Base-by-base conservation (phyloP, 92 coral and sea anemone genomes). In the Siderastrea radians region DNA sequence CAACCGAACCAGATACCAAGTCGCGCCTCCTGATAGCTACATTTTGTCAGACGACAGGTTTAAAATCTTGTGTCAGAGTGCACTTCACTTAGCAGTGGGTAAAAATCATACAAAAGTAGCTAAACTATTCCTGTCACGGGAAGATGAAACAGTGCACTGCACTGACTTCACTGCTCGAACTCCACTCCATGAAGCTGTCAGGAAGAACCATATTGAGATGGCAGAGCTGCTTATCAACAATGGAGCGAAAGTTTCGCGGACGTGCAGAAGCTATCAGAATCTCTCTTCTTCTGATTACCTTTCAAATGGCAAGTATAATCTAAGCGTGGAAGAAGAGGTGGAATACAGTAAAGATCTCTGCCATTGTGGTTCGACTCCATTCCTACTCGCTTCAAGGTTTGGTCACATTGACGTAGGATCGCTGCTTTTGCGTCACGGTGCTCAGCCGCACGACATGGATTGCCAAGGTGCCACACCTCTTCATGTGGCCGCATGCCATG, bases 31-130 rank as follows among this genome's bases (percentile, higher is more conserved):
- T 72, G 1, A 38, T 46, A 17, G 72, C 6, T 72, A 66, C 60
- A 72, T 47, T 64, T 70, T 90, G 12, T 57, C 79, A 0, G 78
- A 89, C 49, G 94, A 93, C 50, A 46, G 62, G 16, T 93, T 87
- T 49, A 73, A 55, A 43, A 73, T 88, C 65, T 19, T 73, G 17
- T 96, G 98, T 54, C 95, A 96, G 66, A 96, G 95, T 47, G 98
- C 96, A 44, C 90, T 96, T 43, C 98, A 96, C 53, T 87, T 89
- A 16, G 98, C 98, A 47, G 93, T 95, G 0, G 73, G 86, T 0
- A 55, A 59, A 10, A 73, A 85, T 15, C 92, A 86, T 67, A 48
- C 77, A n/a, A 75, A 84, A 3, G 90, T 90, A 1, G 68, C 59
- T 6, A 75, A 85, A 17, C 62, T 82, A 15, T 71, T 96, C 2